Evolutionary conservation across 2,888 invertebrate genomes (phyloP), one percentile per base, ranked within the genome.

Genomic region (Thera obeliscata): DNA sequence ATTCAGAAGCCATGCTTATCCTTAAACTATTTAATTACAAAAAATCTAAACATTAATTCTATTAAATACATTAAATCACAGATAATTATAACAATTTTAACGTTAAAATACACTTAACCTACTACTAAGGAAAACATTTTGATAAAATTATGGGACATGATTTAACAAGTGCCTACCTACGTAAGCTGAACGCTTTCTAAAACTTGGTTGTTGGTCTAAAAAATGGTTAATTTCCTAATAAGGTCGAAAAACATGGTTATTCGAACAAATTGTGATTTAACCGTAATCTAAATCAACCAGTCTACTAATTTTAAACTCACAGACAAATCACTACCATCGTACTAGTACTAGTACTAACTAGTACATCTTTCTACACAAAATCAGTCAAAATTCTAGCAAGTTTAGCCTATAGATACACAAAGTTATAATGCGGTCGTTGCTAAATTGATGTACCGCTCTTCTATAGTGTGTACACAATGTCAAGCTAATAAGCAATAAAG

Each of bases 301-400:
- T 61, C 33, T 12, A 61, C 1, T 36, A 49, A 35, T 50, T 38
- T 56, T 50, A n/a, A 35, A 9, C 11, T 50, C 48, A 12, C 6
- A 61, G 2, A 2, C 55, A 41, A 46, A 22, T 22, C 36, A 49
- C 46, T 56, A 65, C 50, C 35, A 65, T 46, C 22, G 36, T 22
- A 22, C 22, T 22, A 22, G 22, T 22, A 22, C 22, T 22, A 22
- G 22, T 22, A 22, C 22, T 22, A 22, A 43, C n/a, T 11, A 57
- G 43, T 54, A 63, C 68, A 71, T 63, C 52, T 56, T 61, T 69
- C 78, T 82, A 84, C 74, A 74, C 61, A 79, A 83, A 84, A 84
- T 86, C 87, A 86, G 85, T 86, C 87, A 68, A 78, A 72, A 76
- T 77, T 71, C 82, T 84, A 86, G 80, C 84, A 70, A 46, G 2